A percentile compares a stretch with the other conserved stretches of the same genome.
Evolutionary conservation across 53 echinoderm and acorn worm genomes (phyloP).

Genomic region (Echinarachnius parma): DNA sequence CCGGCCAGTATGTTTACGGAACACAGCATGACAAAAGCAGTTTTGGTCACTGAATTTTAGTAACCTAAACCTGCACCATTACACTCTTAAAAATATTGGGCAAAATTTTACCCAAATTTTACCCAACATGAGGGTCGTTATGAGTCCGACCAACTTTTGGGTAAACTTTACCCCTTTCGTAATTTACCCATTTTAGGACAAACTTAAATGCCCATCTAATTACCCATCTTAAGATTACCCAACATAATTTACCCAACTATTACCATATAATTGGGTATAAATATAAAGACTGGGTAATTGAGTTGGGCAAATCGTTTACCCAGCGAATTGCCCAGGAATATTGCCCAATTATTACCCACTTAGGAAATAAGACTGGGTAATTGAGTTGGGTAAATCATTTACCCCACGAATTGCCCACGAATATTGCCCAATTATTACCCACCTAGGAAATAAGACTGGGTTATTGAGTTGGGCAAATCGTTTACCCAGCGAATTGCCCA

Average conservation of each 20-base stretch:
- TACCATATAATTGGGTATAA: conserved; percentile 3
- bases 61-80: too few relatives aligned
- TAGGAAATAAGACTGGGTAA: too few relatives aligned
- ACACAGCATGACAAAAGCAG: too few relatives aligned
- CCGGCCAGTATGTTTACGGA: too few relatives aligned
- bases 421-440: neutral
- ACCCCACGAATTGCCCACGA: neutral
- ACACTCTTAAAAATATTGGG: conserved; percentile 10
- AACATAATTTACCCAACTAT: conserved; percentile 5
- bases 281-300: conserved; percentile 12
- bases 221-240: conserved; percentile 10
- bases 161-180: conserved; percentile 8
- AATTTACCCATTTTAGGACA: conserved; percentile 1
- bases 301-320: conserved; percentile 4
- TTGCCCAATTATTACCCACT: too few relatives aligned
- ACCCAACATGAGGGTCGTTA: conserved; percentile 9
- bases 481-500: too few relatives aligned
- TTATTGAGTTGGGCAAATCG: too few relatives aligned
- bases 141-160: conserved; percentile 8
- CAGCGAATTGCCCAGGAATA: too few relatives aligned
- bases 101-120: conserved; percentile 8
- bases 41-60: too few relatives aligned
- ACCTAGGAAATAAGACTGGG: too few relatives aligned
- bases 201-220: conserved; percentile 14
- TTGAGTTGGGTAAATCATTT: too few relatives aligned